phyloP scores from a whole-genome alignment of 2,113 vertebrate genomes.

The Fregata magnificens region DNA sequence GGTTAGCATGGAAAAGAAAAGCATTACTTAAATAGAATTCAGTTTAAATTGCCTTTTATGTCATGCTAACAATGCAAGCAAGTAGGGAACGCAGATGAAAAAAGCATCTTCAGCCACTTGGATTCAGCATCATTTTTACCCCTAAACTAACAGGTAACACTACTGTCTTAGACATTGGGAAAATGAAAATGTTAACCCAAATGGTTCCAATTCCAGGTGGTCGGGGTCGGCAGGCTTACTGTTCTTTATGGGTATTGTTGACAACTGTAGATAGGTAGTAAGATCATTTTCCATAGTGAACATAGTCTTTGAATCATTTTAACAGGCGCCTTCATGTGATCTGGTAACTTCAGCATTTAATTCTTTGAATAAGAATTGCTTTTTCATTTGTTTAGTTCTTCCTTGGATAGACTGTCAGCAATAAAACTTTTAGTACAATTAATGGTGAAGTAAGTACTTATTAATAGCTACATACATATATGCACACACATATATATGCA shows the following conservation, averaged over 20 bases:
- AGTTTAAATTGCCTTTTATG: background rate
- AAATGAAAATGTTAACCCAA: background rate
- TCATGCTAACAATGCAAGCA: background rate
- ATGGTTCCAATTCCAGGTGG: background rate
- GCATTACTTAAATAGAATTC: background rate
- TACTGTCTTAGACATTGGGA: background rate
- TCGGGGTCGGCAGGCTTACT: background rate
- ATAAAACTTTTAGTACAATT: background rate
- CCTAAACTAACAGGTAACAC: background rate
- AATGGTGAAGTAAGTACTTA: background rate
- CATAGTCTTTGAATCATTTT: background rate
- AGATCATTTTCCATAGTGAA: background rate
- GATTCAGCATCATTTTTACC: background rate
- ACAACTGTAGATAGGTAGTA: background rate
- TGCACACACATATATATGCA: background rate
- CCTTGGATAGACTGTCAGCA: background rate
- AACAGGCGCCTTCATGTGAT: background rate
- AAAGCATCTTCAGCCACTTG: background rate
- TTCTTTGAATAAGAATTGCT: background rate
- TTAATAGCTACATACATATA: background rate
- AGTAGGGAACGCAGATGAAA: background rate
- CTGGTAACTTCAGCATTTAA: background rate
- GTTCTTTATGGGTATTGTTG: background rate
- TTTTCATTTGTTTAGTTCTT: background rate
- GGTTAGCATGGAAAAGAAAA: background rate